phyloP scores from a whole-genome alignment of 1,140 invertebrate genomes.

The Protaetia brevitarsis region DNA sequence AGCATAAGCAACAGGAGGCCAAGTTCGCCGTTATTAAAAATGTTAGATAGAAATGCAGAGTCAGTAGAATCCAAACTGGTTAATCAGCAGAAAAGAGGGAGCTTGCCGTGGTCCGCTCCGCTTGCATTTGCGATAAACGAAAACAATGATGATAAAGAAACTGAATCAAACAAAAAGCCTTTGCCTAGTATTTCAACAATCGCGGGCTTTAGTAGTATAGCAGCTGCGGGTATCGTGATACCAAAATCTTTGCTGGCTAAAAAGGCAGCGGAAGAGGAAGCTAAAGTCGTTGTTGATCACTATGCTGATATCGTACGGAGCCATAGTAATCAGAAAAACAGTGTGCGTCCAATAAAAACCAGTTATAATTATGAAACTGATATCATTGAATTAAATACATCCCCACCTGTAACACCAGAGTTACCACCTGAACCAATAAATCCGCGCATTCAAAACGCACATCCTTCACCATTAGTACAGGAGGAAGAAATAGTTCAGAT shows the following conservation, averaged over 20 bases:
- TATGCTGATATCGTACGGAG: slow-evolving; percentile 77
- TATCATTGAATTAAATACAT: neutral
- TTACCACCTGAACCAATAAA: neutral
- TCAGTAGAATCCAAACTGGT: neutral
- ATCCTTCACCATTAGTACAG: neutral
- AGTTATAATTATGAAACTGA: neutral
- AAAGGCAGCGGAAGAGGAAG: slow-evolving; percentile 54
- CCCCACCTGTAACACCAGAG: neutral
- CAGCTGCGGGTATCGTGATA: slow-evolving; percentile 44
- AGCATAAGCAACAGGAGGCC: neutral
- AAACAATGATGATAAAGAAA: slow-evolving; percentile 50
- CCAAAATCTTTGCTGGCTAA: slow-evolving; percentile 38
- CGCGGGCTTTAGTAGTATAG: slow-evolving; percentile 40
- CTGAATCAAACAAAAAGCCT: neutral
- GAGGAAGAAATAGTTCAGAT: neutral
- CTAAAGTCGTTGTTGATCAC: slow-evolving; percentile 70
- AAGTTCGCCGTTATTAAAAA: neutral
- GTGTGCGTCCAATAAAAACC: slow-evolving; percentile 28
- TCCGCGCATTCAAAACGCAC: neutral
- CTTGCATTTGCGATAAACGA: slow-evolving; percentile 36
- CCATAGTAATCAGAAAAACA: slow-evolving; percentile 54
- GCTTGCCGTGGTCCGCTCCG: neutral
- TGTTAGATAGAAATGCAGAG: neutral
- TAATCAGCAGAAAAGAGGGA: slow-evolving; percentile 14
- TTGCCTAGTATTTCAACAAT: slow-evolving; percentile 33